A percentile compares a stretch with the other conserved stretches of the same genome.
phyloP scores from a whole-genome alignment of 2,888 invertebrate species.

The Nipponacmea schrenckii region DNA sequence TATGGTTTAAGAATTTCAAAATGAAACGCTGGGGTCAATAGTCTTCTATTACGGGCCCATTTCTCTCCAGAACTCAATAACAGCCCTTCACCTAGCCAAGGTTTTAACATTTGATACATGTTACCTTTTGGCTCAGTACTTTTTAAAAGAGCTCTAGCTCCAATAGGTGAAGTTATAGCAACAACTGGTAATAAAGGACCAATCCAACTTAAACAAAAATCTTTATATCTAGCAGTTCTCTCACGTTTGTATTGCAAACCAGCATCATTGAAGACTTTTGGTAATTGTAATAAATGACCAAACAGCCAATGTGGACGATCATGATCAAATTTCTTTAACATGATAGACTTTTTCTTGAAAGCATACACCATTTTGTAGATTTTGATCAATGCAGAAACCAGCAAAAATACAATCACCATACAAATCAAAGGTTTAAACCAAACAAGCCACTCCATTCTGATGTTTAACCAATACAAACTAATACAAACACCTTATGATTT shows the following conservation, averaged over 20 bases:
- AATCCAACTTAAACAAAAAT: conserved; percentile 31
- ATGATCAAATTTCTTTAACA: not conserved
- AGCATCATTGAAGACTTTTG: conserved; percentile 32
- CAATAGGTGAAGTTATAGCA: conserved; percentile 44
- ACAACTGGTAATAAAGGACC: conserved; percentile 39
- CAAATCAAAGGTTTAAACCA: too few relatives aligned
- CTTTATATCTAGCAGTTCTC: conserved; percentile 19
- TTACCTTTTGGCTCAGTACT: conserved; percentile 35
- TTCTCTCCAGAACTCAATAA: conserved; percentile 38
- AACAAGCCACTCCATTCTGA: too few relatives aligned
- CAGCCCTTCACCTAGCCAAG: conserved; percentile 41
- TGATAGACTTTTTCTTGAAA: not conserved
- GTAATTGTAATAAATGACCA: conserved; percentile 25
- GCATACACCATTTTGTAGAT: not conserved
- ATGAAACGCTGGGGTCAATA: conserved; percentile 47
- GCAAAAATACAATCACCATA: too few relatives aligned
- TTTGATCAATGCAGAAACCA: too few relatives aligned
- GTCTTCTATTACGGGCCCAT: conserved; percentile 41
- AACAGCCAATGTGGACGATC: not conserved
- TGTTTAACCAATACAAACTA: too few relatives aligned
- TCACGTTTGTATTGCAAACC: conserved; percentile 28
- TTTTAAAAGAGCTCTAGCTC: conserved; percentile 40
- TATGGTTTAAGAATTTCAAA: conserved; percentile 44
- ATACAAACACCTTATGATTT: too few relatives aligned
- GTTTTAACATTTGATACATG: conserved; percentile 28